A percentile compares a stretch with the other conserved stretches of the same genome.
Evolutionary conservation across 2,113 vertebrate genomes (phyloP).

Genomic region (Eulacestoma nigropectus): DNA sequence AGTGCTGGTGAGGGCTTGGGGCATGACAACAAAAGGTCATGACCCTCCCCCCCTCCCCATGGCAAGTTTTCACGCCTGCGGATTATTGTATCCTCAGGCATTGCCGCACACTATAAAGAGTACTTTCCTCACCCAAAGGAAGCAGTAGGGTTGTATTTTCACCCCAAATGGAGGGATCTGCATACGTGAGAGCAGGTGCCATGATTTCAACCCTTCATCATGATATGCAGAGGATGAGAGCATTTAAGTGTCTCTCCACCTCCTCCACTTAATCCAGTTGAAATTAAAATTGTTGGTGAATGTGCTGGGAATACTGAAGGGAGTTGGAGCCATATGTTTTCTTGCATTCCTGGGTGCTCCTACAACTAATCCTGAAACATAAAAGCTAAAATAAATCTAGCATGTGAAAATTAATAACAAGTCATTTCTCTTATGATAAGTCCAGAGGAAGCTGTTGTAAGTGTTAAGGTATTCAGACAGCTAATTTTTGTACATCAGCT

Average conservation of each 20-base stretch:
- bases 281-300: constrained; percentile 23
- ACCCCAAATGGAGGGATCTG: not conserved
- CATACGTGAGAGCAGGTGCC: not conserved
- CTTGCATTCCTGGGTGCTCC: not conserved
- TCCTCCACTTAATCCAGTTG: not conserved
- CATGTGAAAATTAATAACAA: constrained; percentile 50
- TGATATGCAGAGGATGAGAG: not conserved
- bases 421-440: constrained; percentile 25
- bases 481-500: constrained; percentile 60
- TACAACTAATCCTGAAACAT: constrained; percentile 19
- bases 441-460: constrained; percentile 45
- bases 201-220: not conserved
- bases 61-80: not conserved
- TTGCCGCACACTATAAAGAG: rapidly evolving
- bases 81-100: not conserved
- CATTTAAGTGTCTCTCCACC: not conserved
- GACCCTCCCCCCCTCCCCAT: rapidly evolving
- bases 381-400: constrained; percentile 48
- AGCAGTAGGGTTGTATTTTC: not conserved
- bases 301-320: not conserved
- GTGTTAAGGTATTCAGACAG: constrained; percentile 57
- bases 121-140: not conserved
- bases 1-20: not conserved
- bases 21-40: not conserved
- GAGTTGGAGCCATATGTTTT: not conserved